These are phyloP conservation scores for Epinotia brunnichana DNA, from an alignment of 2,888 invertebrate species.

Conservation along the genomic window DNA sequence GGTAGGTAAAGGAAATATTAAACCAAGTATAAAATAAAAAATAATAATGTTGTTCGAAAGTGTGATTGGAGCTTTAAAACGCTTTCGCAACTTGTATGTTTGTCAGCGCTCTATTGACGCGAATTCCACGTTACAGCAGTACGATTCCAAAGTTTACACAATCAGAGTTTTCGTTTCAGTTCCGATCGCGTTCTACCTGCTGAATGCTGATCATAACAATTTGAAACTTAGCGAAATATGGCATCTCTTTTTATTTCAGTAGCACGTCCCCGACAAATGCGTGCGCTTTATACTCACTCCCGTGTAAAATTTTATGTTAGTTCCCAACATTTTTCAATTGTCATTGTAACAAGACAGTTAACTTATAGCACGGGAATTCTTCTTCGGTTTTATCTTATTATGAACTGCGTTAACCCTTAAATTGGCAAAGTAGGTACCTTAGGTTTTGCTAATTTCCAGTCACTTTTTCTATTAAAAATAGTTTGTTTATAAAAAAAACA, in stretches of 20 bases:
- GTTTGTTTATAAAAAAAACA: too few relatives aligned
- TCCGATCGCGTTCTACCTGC: conserved; percentile 58
- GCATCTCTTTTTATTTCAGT: conserved; percentile 69
- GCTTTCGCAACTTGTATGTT: conserved; percentile 52
- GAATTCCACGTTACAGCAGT: conserved; percentile 47
- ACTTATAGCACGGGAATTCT: conserved; percentile 41
- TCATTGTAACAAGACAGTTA: conserved; percentile 57
- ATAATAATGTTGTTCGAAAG: conserved; percentile 16
- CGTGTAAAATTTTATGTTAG: conserved; percentile 68
- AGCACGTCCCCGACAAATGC: conserved; percentile 51
- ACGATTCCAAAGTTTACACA: conserved; percentile 66
- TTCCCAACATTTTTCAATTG: conserved; percentile 59
- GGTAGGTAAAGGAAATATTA: background rate
- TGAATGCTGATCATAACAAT: conserved; percentile 73
- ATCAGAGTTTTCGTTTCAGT: conserved; percentile 58
- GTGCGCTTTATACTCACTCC: conserved; percentile 62
- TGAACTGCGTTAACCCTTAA: conserved; percentile 6
- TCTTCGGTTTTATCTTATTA: background rate
- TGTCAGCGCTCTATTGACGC: conserved; percentile 55
- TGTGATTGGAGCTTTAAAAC: conserved; percentile 31
- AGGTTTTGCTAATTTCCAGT: background rate
- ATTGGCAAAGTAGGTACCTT: background rate
- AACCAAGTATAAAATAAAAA: background rate
- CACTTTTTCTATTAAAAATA: background rate
- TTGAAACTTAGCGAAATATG: conserved; percentile 68